A percentile compares a stretch with the other conserved stretches of the same genome.
Conservation (phyloP, 1,140 invertebrate genomes). For the Cheumatopsyche charites region DNA sequence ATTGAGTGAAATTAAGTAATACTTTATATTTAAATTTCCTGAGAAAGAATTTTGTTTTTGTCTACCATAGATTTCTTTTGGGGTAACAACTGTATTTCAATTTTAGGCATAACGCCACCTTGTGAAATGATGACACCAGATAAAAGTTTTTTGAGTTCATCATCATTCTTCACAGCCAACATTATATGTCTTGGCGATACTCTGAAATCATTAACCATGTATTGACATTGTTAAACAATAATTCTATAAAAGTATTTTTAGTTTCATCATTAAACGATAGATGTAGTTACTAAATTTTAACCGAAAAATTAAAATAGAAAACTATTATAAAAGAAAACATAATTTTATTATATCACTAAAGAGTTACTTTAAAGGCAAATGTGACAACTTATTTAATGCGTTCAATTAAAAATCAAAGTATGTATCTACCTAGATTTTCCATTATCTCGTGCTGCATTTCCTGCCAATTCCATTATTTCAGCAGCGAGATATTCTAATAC, state of each 20-base stretch:
- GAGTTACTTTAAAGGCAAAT: too few relatives aligned
- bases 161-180: slow-evolving; percentile 76
- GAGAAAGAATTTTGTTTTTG: neutral
- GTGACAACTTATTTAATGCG: too few relatives aligned
- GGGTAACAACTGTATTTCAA: slow-evolving; percentile 67
- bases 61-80: slow-evolving; percentile 63
- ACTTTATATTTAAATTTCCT: slow-evolving; percentile 29
- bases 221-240: too few relatives aligned
- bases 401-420: neutral
- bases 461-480: slow-evolving; percentile 66
- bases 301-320: neutral
- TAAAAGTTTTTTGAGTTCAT: slow-evolving; percentile 75
- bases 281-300: too few relatives aligned
- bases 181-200: slow-evolving; percentile 77
- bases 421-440: slow-evolving; percentile 50
- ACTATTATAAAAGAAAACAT: neutral
- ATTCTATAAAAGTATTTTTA: too few relatives aligned
- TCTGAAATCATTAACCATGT: slow-evolving; percentile 50
- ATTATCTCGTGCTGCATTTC: slow-evolving; percentile 63
- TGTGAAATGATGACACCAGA: slow-evolving; percentile 77
- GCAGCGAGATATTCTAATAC: slow-evolving; percentile 66
- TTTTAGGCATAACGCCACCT: slow-evolving; percentile 77
- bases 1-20: too few relatives aligned
- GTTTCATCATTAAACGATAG: too few relatives aligned
- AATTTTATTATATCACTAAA: neutral